phyloP scores from a whole-genome alignment of 2,888 invertebrate genomes.

The Deilephila elpenor region DNA sequence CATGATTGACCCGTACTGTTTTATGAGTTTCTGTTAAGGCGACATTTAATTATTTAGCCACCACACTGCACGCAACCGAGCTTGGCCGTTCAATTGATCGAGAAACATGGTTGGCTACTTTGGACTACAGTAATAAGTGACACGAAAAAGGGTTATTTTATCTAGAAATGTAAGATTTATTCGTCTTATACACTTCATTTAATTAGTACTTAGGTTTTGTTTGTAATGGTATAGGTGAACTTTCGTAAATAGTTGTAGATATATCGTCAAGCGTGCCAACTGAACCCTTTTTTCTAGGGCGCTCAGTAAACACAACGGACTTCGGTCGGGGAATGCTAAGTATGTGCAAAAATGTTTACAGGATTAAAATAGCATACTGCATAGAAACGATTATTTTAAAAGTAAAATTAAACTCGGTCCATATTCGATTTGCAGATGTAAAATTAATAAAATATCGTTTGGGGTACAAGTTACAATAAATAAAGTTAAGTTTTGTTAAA shows the following conservation, averaged over 20 bases:
- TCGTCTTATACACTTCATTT: background rate
- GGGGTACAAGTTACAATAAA: no score
- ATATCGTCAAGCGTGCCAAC: background rate
- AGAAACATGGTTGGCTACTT: background rate
- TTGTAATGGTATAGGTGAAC: no score
- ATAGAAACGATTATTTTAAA: background rate
- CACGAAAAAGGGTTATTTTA: background rate
- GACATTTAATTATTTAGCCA: slow-evolving; percentile 14
- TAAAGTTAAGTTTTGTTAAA: no score
- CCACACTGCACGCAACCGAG: slow-evolving; percentile 27
- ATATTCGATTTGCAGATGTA: no score
- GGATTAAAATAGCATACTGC: background rate
- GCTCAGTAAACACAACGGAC: background rate
- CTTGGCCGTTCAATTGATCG: slow-evolving; percentile 3
- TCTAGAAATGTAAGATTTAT: background rate
- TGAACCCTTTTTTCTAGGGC: background rate
- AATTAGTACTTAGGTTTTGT: no score
- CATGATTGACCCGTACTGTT: slow-evolving; percentile 13
- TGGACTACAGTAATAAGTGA: background rate
- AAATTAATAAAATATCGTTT: no score
- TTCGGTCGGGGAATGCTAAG: background rate
- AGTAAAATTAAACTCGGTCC: background rate
- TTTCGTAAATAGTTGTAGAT: no score
- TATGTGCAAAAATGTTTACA: slow-evolving; percentile 1
- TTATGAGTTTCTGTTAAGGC: slow-evolving; percentile 20